These are phyloP conservation scores for Thera britannica DNA, from an alignment of 2,888 invertebrate species.

Conservation along the genomic window DNA sequence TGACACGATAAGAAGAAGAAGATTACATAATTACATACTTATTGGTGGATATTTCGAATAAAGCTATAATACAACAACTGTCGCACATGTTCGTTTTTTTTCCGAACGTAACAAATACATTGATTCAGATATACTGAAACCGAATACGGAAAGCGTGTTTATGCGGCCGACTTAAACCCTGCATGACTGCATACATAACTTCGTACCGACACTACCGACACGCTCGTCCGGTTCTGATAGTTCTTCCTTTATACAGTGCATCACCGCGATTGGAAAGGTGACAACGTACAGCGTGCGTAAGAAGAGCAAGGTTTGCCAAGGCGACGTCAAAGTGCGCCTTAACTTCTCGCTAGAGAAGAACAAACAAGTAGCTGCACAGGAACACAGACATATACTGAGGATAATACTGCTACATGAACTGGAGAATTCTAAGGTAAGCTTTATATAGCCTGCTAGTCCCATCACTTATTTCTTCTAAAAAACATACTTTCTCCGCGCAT, in stretches of 20 bases:
- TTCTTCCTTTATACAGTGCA: conserved; percentile 85
- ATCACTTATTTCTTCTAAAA: too few relatives aligned
- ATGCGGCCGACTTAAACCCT: too few relatives aligned
- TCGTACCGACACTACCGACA: not conserved
- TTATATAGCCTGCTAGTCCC: too few relatives aligned
- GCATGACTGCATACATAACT: not conserved
- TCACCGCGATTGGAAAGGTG: conserved; percentile 95
- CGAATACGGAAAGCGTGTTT: too few relatives aligned
- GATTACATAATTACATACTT: not conserved
- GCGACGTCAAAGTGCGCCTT: conserved; percentile 93
- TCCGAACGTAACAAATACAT: too few relatives aligned
- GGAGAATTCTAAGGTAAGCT: conserved; percentile 88
- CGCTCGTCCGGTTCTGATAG: not conserved
- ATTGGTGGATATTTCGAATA: not conserved
- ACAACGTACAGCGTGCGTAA: conserved; percentile 97
- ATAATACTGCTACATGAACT: conserved; percentile 92
- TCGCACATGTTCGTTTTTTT: too few relatives aligned
- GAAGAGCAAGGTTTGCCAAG: conserved; percentile 92
- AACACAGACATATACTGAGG: conserved; percentile 91
- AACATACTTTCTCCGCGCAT: too few relatives aligned
- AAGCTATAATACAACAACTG: too few relatives aligned
- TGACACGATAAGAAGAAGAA: too few relatives aligned
- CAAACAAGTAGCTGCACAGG: conserved; percentile 92
- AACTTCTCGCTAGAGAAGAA: conserved; percentile 95
- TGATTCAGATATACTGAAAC: too few relatives aligned